Base-by-base conservation (phyloP, 2,888 invertebrate genomes). In the Eupeodes luniger region DNA sequence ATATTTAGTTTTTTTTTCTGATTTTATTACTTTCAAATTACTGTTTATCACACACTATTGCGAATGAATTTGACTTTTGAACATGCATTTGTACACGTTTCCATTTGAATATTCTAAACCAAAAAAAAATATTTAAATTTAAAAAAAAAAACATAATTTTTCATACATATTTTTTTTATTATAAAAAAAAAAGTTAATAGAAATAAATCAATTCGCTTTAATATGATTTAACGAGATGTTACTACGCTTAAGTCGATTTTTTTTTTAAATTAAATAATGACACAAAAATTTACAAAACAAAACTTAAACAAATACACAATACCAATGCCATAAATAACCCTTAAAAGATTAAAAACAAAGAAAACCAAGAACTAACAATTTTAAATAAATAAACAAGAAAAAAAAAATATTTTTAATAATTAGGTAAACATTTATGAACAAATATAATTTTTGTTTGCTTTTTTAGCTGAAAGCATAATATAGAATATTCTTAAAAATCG, bases 271-370 rank as follows among this genome's bases (percentile, higher is more conserved):
- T 66, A 59, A 64, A 27, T 27, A 61, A 67, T 49, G 49, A 81
- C 72, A 77, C 70, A 49, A 67, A 67, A 49, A 78, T 57, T 57
- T 19, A 80, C 77, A 55, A 67, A 16, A 14, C 19, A 47, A 66
- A 62, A 14, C 61, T 51, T 53, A 16, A 49, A 64, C 81, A 49
- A 47, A 70, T 49, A 81, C 84, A 88, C 88, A 51, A 72, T 88
- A 81, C 88, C 88, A 88, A 88, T 88, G 88, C 88, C 88, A 88
- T 88, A 40, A 40, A 40, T 7, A 67, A 64, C 47, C 49, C 62
- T 36, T 77, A 49, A 78, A 72, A 78, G 49, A 27, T 69, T 66
- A 40, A 40, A 40, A n/a, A 61, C 4, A 44, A 64, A 51, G 62
- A 75, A 49, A 57, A 66, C 10, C 55, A 14, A 47, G 19, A 49